Conservation (phyloP, 2,113 vertebrate genomes). For the Rhineura floridana region DNA sequence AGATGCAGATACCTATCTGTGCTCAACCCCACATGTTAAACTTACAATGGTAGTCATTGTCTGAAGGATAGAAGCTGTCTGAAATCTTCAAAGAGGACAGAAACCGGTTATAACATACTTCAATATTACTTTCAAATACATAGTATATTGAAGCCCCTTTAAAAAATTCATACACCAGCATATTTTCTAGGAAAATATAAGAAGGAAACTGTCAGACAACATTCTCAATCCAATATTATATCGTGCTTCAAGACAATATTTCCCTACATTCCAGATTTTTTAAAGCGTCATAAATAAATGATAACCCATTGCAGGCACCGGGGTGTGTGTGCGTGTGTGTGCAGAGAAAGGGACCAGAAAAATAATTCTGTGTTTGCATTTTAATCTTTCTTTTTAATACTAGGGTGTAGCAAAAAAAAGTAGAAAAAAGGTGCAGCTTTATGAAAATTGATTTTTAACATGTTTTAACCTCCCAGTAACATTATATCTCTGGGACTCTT, state of each 20-base stretch:
- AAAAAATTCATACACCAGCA: conserved; percentile 79
- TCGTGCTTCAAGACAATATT: conserved; percentile 89
- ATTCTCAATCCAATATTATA: conserved; percentile 87
- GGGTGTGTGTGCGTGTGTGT: too few species aligned
- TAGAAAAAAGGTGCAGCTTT: conserved; percentile 78
- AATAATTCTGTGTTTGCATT: conserved; percentile 96
- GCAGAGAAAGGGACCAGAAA: conserved; percentile 74
- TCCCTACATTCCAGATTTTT: conserved; percentile 93
- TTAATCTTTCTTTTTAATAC: conserved; percentile 89
- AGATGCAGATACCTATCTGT: neutral
- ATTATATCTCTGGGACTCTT: conserved; percentile 78
- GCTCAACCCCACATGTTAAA: conserved; percentile 39
- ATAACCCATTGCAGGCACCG: conserved; percentile 87
- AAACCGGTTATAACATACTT: conserved; percentile 54
- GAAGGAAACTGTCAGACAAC: conserved; percentile 81
- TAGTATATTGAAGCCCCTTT: conserved; percentile 73
- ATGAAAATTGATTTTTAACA: conserved; percentile 89
- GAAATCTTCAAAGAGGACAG: conserved; percentile 14
- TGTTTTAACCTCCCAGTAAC: conserved; percentile 78
- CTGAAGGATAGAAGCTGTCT: conserved; percentile 47
- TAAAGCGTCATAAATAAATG: conserved; percentile 95
- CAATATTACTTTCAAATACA: conserved; percentile 70
- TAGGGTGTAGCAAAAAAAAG: conserved; percentile 82
- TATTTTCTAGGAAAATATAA: conserved; percentile 72
- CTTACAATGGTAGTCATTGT: neutral